Conservation (phyloP, 2,888 invertebrate genomes). For the Agrilus mali region DNA sequence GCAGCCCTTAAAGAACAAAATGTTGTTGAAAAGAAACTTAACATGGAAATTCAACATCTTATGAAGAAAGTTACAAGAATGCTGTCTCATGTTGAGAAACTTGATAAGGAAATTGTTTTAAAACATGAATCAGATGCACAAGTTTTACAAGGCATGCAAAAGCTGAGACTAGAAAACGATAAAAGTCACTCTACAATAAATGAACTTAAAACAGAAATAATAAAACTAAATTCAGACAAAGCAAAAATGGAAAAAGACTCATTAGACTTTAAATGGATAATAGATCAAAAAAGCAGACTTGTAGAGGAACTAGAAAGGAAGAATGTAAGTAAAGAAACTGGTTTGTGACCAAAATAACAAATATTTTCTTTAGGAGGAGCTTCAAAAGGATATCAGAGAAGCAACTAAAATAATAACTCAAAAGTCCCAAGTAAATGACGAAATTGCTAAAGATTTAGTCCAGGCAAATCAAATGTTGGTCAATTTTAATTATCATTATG, state of each 20-base stretch:
- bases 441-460: conserved; percentile 29
- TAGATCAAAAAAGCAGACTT: conserved; percentile 14
- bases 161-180: conserved; percentile 23
- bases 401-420: conserved; percentile 27
- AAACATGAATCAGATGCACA: conserved; percentile 17
- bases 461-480: conserved; percentile 32
- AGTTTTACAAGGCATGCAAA: conserved; percentile 23
- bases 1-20: too few species aligned
- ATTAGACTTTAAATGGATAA: conserved; percentile 10
- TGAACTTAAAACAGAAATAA: conserved; percentile 23
- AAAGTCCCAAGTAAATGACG: conserved; percentile 27
- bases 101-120: conserved; percentile 19
- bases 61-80: conserved; percentile 19
- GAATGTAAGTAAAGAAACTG: conserved; percentile 20
- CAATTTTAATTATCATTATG: conserved; percentile 30
- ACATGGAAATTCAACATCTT: conserved; percentile 8
- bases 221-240: conserved; percentile 13
- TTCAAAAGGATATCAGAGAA: conserved; percentile 27
- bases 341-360: background rate
- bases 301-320: conserved; percentile 19
- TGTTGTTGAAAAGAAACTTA: too few species aligned
- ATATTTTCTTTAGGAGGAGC: conserved; percentile 22
- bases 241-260: conserved; percentile 8
- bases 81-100: conserved; percentile 17
- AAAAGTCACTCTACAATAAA: conserved; percentile 19